Conservation (phyloP, 2,113 vertebrate species). For the Phylloscopus whistleri region DNA sequence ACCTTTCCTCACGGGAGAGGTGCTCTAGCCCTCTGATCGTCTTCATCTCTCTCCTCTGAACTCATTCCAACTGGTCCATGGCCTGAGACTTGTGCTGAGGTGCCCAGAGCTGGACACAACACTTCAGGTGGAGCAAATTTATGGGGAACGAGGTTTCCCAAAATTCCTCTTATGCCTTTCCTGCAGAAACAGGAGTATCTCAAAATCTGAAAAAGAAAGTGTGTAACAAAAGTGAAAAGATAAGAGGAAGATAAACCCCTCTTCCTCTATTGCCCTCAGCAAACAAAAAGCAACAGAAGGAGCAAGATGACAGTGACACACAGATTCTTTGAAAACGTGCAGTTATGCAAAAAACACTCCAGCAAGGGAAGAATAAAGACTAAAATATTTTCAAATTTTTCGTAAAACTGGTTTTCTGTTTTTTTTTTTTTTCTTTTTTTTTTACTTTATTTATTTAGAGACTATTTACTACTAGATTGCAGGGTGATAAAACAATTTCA, state of each 20-base stretch:
- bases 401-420: neutral
- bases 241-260: neutral
- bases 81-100: neutral
- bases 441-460: neutral
- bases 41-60: neutral
- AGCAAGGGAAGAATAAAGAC: neutral
- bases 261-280: neutral
- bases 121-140: neutral
- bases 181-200: neutral
- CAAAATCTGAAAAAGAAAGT: neutral
- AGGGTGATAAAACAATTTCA: neutral
- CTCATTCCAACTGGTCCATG: neutral
- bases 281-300: neutral
- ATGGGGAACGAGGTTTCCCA: neutral
- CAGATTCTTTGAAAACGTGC: neutral
- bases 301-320: fast-evolving
- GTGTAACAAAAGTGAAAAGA: neutral
- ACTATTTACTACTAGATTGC: neutral
- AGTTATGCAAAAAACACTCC: neutral
- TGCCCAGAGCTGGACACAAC: neutral
- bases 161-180: neutral
- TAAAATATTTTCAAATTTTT: neutral
- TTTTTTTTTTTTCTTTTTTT: neutral
- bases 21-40: neutral
- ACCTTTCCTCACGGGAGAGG: neutral